Evolutionary conservation across 2,888 invertebrate species (phyloP), one percentile per base, ranked within the genome.

Genomic region (Silvanus unidentatus): DNA sequence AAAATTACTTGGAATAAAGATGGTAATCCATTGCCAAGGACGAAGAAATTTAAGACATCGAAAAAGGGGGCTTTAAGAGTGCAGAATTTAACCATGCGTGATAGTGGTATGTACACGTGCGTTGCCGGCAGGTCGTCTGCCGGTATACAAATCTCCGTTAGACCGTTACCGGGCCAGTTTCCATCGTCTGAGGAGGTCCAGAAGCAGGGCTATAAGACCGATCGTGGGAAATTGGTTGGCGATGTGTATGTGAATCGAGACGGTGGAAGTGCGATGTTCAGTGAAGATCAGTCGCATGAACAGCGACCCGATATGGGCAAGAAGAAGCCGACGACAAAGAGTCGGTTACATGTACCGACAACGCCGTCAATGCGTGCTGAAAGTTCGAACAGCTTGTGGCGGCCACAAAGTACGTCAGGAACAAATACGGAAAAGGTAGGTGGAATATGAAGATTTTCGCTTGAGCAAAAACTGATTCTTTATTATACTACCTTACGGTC

Each of bases 1-100:
- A 86, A 86, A 68, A 90, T 93, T 52, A 80, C 84, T 59, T 95
- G 95, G 95, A 84, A 84, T 43, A 94, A 94, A 65, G 90, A 94
- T 65, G 85, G 88, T 53, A 82, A 82, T 56, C 81, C 81, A 41
- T 75, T 91, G 48, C 77, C 79, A 16, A 88, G 89, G 62, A 84
- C 85, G 1, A 84, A 85, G 63, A 89, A 91, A 58, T 85, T 86
- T 59, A 90, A 91, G 69, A 88, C 92, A 42, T 92, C 92, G 9
- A 88, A 87, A 63, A 93, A 93, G 74, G 95, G 94, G 10, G 91
- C 92, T 16, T 76, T 96, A 11, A 82, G 91, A 47, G 89, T 96
- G 47, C 80, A 86, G 45, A 86, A 87, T 37, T 81, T 94, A 4
- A 81, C 84, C 0, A 81, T 87, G 55, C 78, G 84, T 2, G 94